Evolutionary conservation across 2,888 invertebrate species (phyloP).

Genomic region (Esperia sulphurella): DNA sequence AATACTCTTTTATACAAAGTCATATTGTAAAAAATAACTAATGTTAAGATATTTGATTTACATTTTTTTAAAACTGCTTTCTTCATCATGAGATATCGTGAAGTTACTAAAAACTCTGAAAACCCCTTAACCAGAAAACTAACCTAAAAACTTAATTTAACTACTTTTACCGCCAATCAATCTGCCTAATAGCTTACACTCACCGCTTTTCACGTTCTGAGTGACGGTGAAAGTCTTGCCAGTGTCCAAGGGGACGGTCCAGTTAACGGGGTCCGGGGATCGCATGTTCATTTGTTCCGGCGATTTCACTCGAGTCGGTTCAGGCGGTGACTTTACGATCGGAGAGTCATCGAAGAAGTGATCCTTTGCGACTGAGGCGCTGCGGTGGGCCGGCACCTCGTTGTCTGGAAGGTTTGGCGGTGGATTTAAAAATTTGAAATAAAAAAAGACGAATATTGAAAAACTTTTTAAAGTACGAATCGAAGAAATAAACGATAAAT

Average conservation of each 20-base stretch:
- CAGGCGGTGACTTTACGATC: slow-evolving; percentile 94
- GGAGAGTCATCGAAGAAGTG: slow-evolving; percentile 76
- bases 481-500: too few species aligned
- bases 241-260: slow-evolving; percentile 96
- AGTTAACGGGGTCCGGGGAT: slow-evolving; percentile 96
- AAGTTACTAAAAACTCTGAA: too few species aligned
- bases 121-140: too few species aligned
- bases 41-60: slow-evolving; percentile 23
- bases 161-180: slow-evolving; percentile 47
- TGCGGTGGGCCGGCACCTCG: slow-evolving; percentile 68
- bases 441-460: neutral
- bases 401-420: slow-evolving; percentile 49
- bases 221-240: slow-evolving; percentile 96
- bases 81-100: too few species aligned
- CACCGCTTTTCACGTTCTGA: slow-evolving; percentile 88
- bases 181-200: slow-evolving; percentile 55
- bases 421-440: neutral
- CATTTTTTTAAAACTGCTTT: too few species aligned
- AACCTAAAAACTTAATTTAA: slow-evolving; percentile 24
- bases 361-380: slow-evolving; percentile 74
- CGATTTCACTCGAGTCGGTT: slow-evolving; percentile 95
- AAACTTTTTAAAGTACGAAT: too few species aligned
- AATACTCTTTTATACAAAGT: slow-evolving; percentile 53
- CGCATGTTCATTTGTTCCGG: slow-evolving; percentile 95
- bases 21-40: slow-evolving; percentile 24